Base-by-base conservation (phyloP, 2,113 vertebrate genomes). In the Notechis scutatus region DNA sequence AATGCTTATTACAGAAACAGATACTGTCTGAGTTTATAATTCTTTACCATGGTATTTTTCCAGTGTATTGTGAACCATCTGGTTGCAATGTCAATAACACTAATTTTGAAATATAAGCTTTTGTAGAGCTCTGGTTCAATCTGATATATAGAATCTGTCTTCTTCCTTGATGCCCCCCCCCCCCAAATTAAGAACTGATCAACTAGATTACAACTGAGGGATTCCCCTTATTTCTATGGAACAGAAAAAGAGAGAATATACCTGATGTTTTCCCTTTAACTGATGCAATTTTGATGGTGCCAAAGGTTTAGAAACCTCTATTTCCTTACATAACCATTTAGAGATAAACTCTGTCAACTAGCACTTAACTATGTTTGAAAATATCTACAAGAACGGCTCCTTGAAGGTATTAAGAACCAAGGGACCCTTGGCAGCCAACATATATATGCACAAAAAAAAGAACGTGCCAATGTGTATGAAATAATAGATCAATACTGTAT, bases 1-100 rank as follows among this genome's bases (percentile, higher is more conserved):
- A 94, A 94, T 92, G 42, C 20, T 14, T 0, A 0, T 93, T 94
- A 74, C 29, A 86, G 26, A 85, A 91, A 74, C 34, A 92, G 93
- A 90, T 18, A 57, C 14, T 45, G 0, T 0, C 47, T 94, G 69
- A 91, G 61, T 55, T 95, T 94, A 42, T 87, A 95, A 92, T 7
- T 93, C 57, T 94, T 92, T 94, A 47, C 95, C 94, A 94, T 94
- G 29, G 2, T 39, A 88, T 90, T 95, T 94, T 57, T 89, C 94
- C 93, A 92, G 0, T 12, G 9, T 24, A 0, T 93, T 93, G 85
- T 0, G 2, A 94, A 93, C 5, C 85, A 95, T 93, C 85, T 95
- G 81, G 21, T 96, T 42, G 88, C 23, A 91, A 93, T 50, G 74
- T 93, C 24, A 88, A 91, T 34, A 94, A 87, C 45, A 89, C 5